Percentiles rank a stretch among this genome's conserved stretches.
These are phyloP conservation scores for Pseudocheirus occidentalis DNA, from an alignment of 2,797 vertebrate genomes.

Conservation along the genomic window DNA sequence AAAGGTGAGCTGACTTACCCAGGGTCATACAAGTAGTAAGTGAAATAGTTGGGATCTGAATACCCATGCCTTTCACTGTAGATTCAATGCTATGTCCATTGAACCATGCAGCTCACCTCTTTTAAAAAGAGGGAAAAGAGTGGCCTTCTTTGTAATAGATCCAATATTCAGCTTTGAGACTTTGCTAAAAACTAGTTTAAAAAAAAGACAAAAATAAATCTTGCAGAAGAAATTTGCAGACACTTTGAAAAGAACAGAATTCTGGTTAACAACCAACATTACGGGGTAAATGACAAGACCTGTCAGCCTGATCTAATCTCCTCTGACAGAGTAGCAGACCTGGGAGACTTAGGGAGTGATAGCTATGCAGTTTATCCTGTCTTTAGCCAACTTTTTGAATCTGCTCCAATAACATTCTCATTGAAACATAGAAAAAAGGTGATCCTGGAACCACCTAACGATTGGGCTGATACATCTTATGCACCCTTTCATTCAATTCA, in stretches of 20 bases:
- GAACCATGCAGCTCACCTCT: not conserved
- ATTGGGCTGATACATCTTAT: not conserved
- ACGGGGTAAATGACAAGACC: not conserved
- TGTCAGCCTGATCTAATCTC: not conserved
- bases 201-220: not conserved
- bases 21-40: not conserved
- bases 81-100: not conserved
- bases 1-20: not conserved
- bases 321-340: not conserved
- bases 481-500: not conserved
- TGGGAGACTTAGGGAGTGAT: not conserved
- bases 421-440: not conserved
- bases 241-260: not conserved
- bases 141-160: not conserved
- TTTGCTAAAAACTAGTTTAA: not conserved
- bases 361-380: not conserved
- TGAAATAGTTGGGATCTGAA: not conserved
- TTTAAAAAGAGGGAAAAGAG: not conserved
- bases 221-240: not conserved
- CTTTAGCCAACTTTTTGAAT: constrained; percentile 1
- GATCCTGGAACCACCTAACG: not conserved
- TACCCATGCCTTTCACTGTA: not conserved
- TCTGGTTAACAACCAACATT: not conserved
- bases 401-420: not conserved
- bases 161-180: not conserved